phyloP scores from a whole-genome alignment of 2,888 invertebrate species.

The Rhyacophila evoluta region DNA sequence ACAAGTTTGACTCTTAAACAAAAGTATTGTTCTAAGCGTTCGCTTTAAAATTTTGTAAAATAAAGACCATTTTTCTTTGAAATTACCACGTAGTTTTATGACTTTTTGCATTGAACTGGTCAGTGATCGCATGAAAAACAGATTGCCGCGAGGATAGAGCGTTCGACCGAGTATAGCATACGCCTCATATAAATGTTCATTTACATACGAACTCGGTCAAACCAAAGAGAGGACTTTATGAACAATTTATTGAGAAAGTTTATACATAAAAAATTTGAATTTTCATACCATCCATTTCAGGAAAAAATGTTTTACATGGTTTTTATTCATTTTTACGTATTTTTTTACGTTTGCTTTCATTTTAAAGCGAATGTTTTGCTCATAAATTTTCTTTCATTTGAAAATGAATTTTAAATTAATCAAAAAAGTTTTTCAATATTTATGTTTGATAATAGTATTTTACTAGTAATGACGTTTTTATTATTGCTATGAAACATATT shows the following conservation, averaged over 20 bases:
- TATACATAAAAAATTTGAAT: not conserved
- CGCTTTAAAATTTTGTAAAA: not conserved
- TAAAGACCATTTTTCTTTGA: not conserved
- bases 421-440: not conserved
- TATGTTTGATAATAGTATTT: too few relatives aligned
- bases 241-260: constrained; percentile 24
- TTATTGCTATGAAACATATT: too few relatives aligned
- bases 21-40: too few relatives aligned
- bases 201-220: constrained; percentile 19
- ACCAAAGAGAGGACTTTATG: constrained; percentile 22
- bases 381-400: not conserved
- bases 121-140: not conserved
- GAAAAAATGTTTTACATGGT: constrained; percentile 3
- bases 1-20: too few relatives aligned
- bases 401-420: constrained; percentile 4
- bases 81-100: not conserved
- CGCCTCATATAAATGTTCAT: not conserved
- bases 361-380: not conserved
- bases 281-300: not conserved
- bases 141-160: not conserved
- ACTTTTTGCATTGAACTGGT: constrained; percentile 1
- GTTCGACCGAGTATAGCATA: not conserved
- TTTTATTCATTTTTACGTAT: constrained; percentile 4
- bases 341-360: constrained; percentile 3
- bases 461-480: too few relatives aligned